phyloP scores from a whole-genome alignment of 1,140 invertebrate genomes.

The Dinoponera quadriceps region DNA sequence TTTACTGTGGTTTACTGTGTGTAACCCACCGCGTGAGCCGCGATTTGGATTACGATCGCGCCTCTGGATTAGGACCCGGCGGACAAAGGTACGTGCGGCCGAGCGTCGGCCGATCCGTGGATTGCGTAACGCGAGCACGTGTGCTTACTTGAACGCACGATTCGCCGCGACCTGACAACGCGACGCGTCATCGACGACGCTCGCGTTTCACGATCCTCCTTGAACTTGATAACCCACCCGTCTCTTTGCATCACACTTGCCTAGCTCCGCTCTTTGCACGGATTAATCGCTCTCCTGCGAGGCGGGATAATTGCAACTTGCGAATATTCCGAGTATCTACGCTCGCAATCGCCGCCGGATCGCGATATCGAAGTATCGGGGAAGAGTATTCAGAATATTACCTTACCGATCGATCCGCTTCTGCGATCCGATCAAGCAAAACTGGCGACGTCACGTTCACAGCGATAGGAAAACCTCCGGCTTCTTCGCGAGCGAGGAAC shows the following conservation, averaged over 20 bases:
- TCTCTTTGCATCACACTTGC: background rate
- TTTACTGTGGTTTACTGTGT: conserved; percentile 38
- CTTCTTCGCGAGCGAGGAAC: background rate
- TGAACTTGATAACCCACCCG: background rate
- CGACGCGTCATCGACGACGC: conserved; percentile 13
- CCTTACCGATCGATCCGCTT: too few species aligned
- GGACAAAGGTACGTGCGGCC: conserved; percentile 34
- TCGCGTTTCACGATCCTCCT: background rate
- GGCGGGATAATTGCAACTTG: too few species aligned
- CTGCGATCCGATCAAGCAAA: too few species aligned
- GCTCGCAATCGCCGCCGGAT: too few species aligned
- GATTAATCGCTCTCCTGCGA: too few species aligned
- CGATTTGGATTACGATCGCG: conserved; percentile 64
- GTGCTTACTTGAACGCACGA: conserved; percentile 30
- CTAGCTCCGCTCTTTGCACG: too few species aligned
- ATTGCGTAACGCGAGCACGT: conserved; percentile 34
- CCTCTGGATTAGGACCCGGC: conserved; percentile 22
- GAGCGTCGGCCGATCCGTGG: background rate
- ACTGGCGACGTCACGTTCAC: too few species aligned
- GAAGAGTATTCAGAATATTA: too few species aligned
- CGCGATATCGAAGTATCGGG: too few species aligned
- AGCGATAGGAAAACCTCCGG: too few species aligned
- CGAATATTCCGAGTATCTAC: too few species aligned
- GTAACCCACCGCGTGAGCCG: background rate
- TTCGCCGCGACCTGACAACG: conserved; percentile 12